These are phyloP conservation scores for Cotesia congregata DNA, from an alignment of 2,888 invertebrate genomes.

Conservation along the genomic window DNA sequence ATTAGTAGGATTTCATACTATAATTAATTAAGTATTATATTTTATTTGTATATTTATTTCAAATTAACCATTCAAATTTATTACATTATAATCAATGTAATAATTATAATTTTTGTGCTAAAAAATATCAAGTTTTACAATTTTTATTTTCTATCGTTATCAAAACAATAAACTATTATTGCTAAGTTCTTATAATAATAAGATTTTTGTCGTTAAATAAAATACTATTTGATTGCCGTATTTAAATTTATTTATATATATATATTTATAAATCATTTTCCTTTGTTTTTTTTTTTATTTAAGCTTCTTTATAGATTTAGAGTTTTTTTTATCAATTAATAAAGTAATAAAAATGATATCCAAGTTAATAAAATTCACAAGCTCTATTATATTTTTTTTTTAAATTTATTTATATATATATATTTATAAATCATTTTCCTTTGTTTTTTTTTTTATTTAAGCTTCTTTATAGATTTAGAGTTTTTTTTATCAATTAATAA, in stretches of 20 bases:
- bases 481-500: not conserved
- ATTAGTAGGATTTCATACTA: too few relatives aligned
- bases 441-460: not conserved
- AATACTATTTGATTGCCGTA: constrained; percentile 3
- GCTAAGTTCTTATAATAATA: not conserved
- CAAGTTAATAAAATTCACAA: not conserved
- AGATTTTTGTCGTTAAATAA: not conserved
- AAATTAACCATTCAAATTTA: not conserved
- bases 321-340: not conserved
- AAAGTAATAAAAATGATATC: not conserved
- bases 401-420: not conserved
- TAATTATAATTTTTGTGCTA: not conserved
- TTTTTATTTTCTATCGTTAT: not conserved
- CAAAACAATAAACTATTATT: not conserved
- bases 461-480: not conserved
- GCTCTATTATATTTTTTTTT: not conserved
- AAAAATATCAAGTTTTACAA: not conserved
- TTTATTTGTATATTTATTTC: not conserved
- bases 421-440: not conserved
- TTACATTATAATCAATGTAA: not conserved
- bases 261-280: not conserved
- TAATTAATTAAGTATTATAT: not conserved
- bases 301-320: not conserved
- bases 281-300: not conserved
- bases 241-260: not conserved